These are phyloP conservation scores for Bombus pyrosoma DNA, from an alignment of 1,140 invertebrate species.

Conservation along the genomic window DNA sequence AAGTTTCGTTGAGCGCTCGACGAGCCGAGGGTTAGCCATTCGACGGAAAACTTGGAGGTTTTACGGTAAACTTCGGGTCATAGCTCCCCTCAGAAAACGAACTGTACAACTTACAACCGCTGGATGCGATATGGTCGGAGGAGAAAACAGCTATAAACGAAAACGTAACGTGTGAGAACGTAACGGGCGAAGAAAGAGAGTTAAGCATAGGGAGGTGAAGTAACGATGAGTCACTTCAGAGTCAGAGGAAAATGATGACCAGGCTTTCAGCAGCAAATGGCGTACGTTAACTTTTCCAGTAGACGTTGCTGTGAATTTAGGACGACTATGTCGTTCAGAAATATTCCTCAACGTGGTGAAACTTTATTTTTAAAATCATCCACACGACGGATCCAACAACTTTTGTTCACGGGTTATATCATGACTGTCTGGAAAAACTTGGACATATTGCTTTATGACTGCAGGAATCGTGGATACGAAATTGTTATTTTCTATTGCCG, in stretches of 20 bases:
- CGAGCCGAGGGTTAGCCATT: constrained; percentile 25
- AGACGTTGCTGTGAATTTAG: constrained; percentile 51
- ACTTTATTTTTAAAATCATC: constrained; percentile 22
- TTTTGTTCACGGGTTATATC: neutral
- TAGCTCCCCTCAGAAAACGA: constrained; percentile 57
- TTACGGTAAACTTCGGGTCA: constrained; percentile 61
- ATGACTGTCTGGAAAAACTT: neutral
- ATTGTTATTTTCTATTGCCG: neutral
- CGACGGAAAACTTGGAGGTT: constrained; percentile 53
- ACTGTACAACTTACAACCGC: neutral
- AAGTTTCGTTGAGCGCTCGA: constrained; percentile 21
- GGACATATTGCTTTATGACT: neutral
- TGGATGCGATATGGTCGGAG: neutral
- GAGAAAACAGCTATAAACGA: neutral
- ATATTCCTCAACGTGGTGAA: neutral
- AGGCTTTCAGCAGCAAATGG: constrained; percentile 69
- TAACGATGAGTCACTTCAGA: neutral
- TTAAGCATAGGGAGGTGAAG: neutral
- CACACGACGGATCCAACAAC: neutral
- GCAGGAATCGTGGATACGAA: neutral
- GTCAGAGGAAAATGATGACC: constrained; percentile 36
- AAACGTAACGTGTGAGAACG: neutral
- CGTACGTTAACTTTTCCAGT: constrained; percentile 61
- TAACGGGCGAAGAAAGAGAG: neutral
- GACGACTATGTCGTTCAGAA: neutral